Conservation (phyloP, 2,888 invertebrate species). For the Chesias legatella region DNA sequence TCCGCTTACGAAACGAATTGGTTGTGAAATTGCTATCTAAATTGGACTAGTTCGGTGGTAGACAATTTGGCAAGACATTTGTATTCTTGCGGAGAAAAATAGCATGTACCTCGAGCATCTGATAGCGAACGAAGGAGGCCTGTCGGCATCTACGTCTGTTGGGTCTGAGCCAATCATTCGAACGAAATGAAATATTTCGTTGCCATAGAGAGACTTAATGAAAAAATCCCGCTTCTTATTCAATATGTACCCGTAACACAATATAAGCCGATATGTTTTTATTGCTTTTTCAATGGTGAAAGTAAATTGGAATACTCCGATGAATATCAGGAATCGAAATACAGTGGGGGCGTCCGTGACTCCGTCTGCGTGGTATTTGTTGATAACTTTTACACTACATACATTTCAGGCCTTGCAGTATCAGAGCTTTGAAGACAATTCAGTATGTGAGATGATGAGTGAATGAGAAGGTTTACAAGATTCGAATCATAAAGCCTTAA, state of each 20-base stretch:
- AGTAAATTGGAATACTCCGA: constrained; percentile 33
- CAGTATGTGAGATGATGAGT: too few species aligned
- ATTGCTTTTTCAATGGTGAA: constrained; percentile 30
- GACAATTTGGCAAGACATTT: constrained; percentile 80
- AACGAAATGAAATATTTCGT: constrained; percentile 66
- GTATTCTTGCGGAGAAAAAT: constrained; percentile 77
- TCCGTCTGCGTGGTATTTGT: too few species aligned
- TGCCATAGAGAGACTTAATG: constrained; percentile 57
- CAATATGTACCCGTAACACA: constrained; percentile 39
- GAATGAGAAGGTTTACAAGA: too few species aligned
- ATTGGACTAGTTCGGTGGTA: constrained; percentile 77
- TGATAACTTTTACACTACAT: too few species aligned
- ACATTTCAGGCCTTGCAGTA: too few species aligned
- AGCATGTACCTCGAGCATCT: constrained; percentile 72
- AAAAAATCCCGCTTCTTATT: constrained; percentile 52
- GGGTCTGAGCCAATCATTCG: constrained; percentile 71
- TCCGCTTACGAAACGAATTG: constrained; percentile 77
- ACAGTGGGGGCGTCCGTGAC: too few species aligned
- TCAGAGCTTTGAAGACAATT: too few species aligned
- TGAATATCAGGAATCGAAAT: constrained; percentile 26
- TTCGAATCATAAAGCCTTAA: too few species aligned
- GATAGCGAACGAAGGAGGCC: constrained; percentile 65
- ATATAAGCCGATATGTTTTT: constrained; percentile 32
- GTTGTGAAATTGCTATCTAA: constrained; percentile 78
- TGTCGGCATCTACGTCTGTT: constrained; percentile 59